Evolutionary conservation across 2,797 vertebrate genomes (phyloP), one percentile per base, ranked within the genome.

Genomic region (Phyllotis vaccarum): DNA sequence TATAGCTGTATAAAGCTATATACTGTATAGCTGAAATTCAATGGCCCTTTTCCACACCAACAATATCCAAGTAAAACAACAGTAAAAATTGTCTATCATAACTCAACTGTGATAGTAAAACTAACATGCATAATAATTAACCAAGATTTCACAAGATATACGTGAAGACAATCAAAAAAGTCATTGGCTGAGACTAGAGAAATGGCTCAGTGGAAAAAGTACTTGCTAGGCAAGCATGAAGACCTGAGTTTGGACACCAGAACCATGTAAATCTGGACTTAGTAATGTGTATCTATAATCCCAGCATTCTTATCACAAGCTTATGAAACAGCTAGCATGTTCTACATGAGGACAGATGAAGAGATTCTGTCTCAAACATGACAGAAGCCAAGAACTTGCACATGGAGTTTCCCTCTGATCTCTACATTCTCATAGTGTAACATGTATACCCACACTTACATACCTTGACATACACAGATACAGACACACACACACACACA

Each of bases 11-110:
- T 64, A 92, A 5, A 89, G 19, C 56, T 87, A 64, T 82, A 93
- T n/a, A 86, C 62, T 83, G n/a, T n/a, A n/a, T n/a, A n/a, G n/a
- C 43, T 31, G 49, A 90, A 95, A 96, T 88, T 95, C 90, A 95
- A 89, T 60, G 81, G 5, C 24, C 58, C 24, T 95, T 91, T 97
- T 92, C 78, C 86, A 92, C 22, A 56, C 46, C n/a, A 85, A 93
- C 75, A 94, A 83, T 62, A 80, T 91, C n/a, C 89, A 95, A n/a
- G 46, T 86, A 82, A 96, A 90, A 95, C n/a, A 86, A 10, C 11
- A 86, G 43, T 66, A 90, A 93, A 89, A 86, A 87, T 72, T 86
- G 88, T 70, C 85, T 75, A 87, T 17, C n/a, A 40, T 40, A 82
- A 49, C n/a, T 85, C 21, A 66, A n/a, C 40, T 62, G 11, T 49